Conservation (phyloP, 1,140 invertebrate species). For the Drosophila littoralis region DNA sequence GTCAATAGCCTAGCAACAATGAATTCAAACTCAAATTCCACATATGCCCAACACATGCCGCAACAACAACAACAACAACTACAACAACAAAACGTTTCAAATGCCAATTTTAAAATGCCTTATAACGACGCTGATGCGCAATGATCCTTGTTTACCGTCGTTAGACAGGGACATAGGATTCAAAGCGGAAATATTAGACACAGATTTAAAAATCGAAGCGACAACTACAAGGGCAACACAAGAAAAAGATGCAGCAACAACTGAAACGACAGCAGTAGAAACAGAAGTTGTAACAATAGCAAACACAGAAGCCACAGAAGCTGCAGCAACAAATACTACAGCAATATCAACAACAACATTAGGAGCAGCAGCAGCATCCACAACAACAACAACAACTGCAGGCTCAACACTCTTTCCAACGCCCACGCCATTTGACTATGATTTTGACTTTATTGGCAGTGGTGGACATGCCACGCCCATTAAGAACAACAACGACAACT, state of each 20-base stretch:
- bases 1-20: slow-evolving; percentile 64
- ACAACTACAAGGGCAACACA: slow-evolving; percentile 9
- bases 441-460: slow-evolving; percentile 60
- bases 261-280: not conserved
- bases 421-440: slow-evolving; percentile 67
- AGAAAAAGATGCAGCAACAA: slow-evolving; percentile 5
- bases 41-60: slow-evolving; percentile 62
- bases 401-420: slow-evolving; percentile 44
- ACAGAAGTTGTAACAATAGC: not conserved
- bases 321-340: not conserved
- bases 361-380: slow-evolving; percentile 1
- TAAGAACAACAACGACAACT: slow-evolving; percentile 20
- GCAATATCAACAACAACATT: slow-evolving; percentile 26
- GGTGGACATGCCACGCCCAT: slow-evolving; percentile 20
- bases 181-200: slow-evolving; percentile 28
- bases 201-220: slow-evolving; percentile 19
- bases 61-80: slow-evolving; percentile 13
- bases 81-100: slow-evolving; percentile 13
- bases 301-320: not conserved
- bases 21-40: slow-evolving; percentile 70
- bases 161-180: slow-evolving; percentile 5
- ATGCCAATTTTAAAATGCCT: slow-evolving; percentile 44
- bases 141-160: slow-evolving; percentile 49
- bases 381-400: slow-evolving; percentile 1
- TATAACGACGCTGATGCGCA: slow-evolving; percentile 42